Evolutionary conservation across 2,797 vertebrate genomes (phyloP).

Genomic region (Lycodopsis pacificus): DNA sequence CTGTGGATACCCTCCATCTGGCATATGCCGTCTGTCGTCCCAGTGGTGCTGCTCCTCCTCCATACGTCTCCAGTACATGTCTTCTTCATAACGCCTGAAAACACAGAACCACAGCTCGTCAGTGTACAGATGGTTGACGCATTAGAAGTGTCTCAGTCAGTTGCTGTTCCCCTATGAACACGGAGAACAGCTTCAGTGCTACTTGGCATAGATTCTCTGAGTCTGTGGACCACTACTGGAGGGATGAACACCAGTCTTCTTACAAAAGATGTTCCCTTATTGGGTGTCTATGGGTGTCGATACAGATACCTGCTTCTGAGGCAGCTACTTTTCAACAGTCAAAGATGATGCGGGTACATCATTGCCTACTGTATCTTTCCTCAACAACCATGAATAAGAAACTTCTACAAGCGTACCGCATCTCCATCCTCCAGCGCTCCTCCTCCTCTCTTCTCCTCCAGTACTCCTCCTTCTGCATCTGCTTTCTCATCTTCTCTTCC

Average conservation of each 20-base stretch:
- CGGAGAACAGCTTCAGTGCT: not conserved
- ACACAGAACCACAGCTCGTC: not conserved
- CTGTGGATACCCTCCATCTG: conserved; percentile 94
- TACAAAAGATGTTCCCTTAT: too few species aligned
- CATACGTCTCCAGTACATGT: conserved; percentile 99
- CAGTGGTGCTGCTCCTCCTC: conserved; percentile 98
- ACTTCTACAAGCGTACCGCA: conserved; percentile 85
- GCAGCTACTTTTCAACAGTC: not conserved
- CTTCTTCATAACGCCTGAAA: conserved; percentile 95
- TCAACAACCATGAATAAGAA: not conserved
- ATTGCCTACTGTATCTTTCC: not conserved
- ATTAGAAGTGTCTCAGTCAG: too few species aligned
- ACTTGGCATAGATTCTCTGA: too few species aligned
- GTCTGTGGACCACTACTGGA: not conserved
- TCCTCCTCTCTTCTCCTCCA: conserved; percentile 98
- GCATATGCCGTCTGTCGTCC: conserved; percentile 94
- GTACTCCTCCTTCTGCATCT: conserved; percentile 99
- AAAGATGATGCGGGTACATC: not conserved
- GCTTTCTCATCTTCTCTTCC: conserved; percentile 98
- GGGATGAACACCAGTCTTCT: too few species aligned
- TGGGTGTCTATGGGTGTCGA: too few species aligned
- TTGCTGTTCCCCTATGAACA: too few species aligned
- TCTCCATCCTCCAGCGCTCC: conserved; percentile 98
- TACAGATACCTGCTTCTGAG: not conserved
- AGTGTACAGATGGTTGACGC: not conserved